phyloP scores from a whole-genome alignment of 1,140 invertebrate genomes.

The Drosophila orena region DNA sequence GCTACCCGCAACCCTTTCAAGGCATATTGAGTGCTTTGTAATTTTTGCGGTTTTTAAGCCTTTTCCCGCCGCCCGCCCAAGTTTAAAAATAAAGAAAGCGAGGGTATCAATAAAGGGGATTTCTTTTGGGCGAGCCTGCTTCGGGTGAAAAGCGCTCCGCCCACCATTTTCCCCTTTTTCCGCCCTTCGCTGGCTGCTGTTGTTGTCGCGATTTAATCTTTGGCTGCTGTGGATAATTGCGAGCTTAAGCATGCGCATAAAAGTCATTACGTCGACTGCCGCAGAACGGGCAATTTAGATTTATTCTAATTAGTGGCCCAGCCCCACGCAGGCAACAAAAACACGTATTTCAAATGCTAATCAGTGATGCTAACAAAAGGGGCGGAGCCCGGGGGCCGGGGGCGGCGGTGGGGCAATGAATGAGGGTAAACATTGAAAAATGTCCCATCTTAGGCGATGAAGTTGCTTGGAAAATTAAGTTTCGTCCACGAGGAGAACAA shows the following conservation, averaged over 20 bases:
- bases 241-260: slow-evolving; percentile 80
- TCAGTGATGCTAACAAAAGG: slow-evolving; percentile 49
- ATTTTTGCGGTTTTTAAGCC: slow-evolving; percentile 77
- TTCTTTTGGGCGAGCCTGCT: slow-evolving; percentile 26
- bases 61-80: slow-evolving; percentile 21
- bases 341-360: slow-evolving; percentile 73
- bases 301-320: slow-evolving; percentile 74
- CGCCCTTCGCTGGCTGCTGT: slow-evolving; percentile 10
- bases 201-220: slow-evolving; percentile 76
- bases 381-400: too few relatives aligned
- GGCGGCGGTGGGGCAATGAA: not conserved
- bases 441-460: slow-evolving; percentile 70
- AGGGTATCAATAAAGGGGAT: slow-evolving; percentile 75
- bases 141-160: not conserved
- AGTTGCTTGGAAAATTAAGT: slow-evolving; percentile 77
- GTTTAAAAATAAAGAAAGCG: slow-evolving; percentile 52
- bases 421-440: slow-evolving; percentile 61
- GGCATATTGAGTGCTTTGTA: slow-evolving; percentile 67
- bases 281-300: slow-evolving; percentile 80
- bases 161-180: slow-evolving; percentile 21
- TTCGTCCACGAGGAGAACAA: slow-evolving; percentile 43
- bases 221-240: slow-evolving; percentile 80
- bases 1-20: slow-evolving; percentile 11
- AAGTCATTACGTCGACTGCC: slow-evolving; percentile 80
- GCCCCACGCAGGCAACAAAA: slow-evolving; percentile 31